These are phyloP conservation scores for Sorex maritimensis DNA, from an alignment of 2,797 vertebrate genomes.

Conservation along the genomic window DNA sequence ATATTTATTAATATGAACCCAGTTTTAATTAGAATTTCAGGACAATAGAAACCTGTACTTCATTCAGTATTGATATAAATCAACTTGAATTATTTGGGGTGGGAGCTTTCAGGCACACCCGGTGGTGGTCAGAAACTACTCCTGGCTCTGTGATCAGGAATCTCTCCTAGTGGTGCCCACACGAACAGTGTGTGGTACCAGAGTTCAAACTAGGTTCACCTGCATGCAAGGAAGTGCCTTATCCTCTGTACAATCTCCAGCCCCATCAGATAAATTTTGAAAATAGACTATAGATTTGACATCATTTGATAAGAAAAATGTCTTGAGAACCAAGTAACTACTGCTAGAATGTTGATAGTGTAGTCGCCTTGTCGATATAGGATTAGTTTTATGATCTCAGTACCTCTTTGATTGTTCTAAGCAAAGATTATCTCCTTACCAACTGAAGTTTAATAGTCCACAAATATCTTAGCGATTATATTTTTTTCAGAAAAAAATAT, in stretches of 20 bases:
- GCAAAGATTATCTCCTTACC: background rate
- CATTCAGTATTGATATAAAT: background rate
- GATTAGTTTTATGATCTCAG: background rate
- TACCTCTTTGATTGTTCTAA: background rate
- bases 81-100: background rate
- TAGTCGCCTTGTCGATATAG: background rate
- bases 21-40: slow-evolving; percentile 1
- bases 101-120: too few relatives aligned
- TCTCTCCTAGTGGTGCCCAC: too few relatives aligned
- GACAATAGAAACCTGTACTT: background rate
- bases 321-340: background rate
- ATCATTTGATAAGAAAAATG: background rate
- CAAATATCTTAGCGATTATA: background rate
- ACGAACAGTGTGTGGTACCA: too few relatives aligned
- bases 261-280: slow-evolving; percentile 29
- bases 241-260: too few relatives aligned
- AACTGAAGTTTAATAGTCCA: background rate
- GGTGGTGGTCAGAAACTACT: too few relatives aligned
- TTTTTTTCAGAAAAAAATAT: slow-evolving; percentile 57
- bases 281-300: background rate
- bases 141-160: too few relatives aligned
- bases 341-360: background rate
- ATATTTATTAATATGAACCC: slow-evolving; percentile 41
- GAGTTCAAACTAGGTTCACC: too few relatives aligned
- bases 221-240: too few relatives aligned